Percentiles rank a stretch among this genome's conserved stretches.
Conservation (phyloP, 2,888 invertebrate species). For the Stratiomys singularior region DNA sequence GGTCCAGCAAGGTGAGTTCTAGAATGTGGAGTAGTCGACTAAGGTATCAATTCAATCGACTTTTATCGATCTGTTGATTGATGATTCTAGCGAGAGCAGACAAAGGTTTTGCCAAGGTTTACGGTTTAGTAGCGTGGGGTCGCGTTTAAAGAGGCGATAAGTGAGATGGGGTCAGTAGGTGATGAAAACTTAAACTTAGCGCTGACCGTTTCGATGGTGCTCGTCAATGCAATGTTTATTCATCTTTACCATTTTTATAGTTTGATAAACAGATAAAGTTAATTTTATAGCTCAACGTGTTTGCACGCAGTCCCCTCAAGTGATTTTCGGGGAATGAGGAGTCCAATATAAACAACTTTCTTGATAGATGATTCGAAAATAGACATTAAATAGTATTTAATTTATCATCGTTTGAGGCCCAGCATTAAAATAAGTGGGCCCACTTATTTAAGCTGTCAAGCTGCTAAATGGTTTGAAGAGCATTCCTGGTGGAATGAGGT, state of each 20-base stretch:
- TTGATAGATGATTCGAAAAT: too few relatives aligned
- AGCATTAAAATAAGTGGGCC: background rate
- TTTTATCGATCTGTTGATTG: constrained; percentile 32
- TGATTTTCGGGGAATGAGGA: too few relatives aligned
- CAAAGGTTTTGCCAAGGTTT: background rate
- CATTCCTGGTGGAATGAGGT: background rate
- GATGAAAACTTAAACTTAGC: constrained; percentile 12
- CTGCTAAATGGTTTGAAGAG: constrained; percentile 8
- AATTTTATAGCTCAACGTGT: too few relatives aligned
- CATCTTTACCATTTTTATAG: background rate
- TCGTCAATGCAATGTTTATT: background rate
- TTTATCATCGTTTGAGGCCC: too few relatives aligned
- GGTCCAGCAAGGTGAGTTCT: too few relatives aligned
- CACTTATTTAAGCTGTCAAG: background rate
- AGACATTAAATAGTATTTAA: too few relatives aligned
- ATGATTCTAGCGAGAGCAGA: background rate
- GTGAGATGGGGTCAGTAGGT: constrained; percentile 17
- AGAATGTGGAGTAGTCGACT: background rate
- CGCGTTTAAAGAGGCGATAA: background rate
- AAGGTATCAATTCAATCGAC: constrained; percentile 23
- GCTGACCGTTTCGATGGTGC: background rate
- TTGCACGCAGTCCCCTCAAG: too few relatives aligned
- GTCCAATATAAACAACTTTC: too few relatives aligned
- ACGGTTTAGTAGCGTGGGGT: background rate
- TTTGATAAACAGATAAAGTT: too few relatives aligned